Evolutionary conservation across 1,140 invertebrate genomes (phyloP).

Genomic region (Yoshiicerus persimilis): DNA sequence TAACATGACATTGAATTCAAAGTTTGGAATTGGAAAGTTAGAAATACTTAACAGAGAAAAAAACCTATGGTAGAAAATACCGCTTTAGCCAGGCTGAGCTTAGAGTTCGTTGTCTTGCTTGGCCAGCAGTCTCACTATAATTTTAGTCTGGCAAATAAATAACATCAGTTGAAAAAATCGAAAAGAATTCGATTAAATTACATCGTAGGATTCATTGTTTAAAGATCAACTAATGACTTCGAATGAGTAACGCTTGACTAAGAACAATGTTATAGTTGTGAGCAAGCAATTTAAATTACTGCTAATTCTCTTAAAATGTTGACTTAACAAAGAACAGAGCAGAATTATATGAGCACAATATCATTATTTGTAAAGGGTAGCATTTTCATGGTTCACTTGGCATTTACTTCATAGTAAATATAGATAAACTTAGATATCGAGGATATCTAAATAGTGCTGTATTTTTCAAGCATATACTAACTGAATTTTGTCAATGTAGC

Average conservation of each 20-base stretch:
- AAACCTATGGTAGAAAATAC: background rate
- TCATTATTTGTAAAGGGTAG: background rate
- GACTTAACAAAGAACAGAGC: background rate
- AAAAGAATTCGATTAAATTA: background rate
- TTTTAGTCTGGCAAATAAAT: background rate
- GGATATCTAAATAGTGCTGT: no score
- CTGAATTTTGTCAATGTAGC: no score
- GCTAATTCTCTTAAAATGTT: background rate
- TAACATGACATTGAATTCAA: background rate
- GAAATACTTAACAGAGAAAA: background rate
- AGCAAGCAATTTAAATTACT: background rate
- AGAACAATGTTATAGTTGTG: background rate
- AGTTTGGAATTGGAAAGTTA: background rate
- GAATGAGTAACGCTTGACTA: background rate
- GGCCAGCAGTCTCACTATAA: background rate
- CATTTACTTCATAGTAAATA: background rate
- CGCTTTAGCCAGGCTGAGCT: background rate
- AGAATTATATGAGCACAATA: background rate
- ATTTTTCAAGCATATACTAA: no score
- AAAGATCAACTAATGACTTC: background rate
- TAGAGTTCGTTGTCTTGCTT: background rate
- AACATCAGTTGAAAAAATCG: background rate
- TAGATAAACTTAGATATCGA: no score
- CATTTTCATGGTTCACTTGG: background rate
- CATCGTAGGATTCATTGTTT: background rate